Conservation (phyloP, 2,113 vertebrate genomes). For the Dryoscopus gambensis region DNA sequence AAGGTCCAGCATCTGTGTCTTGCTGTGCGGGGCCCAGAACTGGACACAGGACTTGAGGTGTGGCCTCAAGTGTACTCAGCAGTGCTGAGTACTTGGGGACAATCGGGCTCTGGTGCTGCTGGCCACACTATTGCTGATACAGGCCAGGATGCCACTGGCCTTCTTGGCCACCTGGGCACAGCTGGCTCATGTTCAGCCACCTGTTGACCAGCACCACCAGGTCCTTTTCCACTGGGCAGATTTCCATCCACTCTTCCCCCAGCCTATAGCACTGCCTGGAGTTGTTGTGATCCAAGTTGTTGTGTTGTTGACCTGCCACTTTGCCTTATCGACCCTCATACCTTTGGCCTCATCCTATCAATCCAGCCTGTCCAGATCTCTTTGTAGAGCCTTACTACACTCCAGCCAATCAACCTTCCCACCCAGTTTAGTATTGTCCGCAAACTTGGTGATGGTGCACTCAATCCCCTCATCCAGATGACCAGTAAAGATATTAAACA, state of each 20-base stretch:
- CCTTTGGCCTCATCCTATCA: background rate
- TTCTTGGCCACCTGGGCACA: background rate
- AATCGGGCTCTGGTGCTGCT: background rate
- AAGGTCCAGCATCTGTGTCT: background rate
- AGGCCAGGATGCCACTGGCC: background rate
- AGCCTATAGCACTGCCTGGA: background rate
- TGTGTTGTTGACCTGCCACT: background rate
- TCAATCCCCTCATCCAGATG: background rate
- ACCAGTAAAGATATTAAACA: background rate
- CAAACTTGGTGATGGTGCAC: background rate
- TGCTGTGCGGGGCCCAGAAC: background rate
- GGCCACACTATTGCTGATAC: background rate
- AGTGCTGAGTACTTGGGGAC: too few relatives aligned
- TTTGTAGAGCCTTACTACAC: background rate
- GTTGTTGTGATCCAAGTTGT: background rate
- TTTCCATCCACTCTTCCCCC: background rate
- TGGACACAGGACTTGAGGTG: background rate
- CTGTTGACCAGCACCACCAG: accelerated
- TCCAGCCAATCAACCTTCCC: background rate
- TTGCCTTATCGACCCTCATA: accelerated
- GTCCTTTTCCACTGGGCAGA: background rate
- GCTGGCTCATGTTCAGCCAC: background rate
- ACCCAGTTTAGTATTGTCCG: background rate
- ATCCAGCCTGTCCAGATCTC: background rate
- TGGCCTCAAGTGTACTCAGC: accelerated